phyloP scores from a whole-genome alignment of 2,888 invertebrate genomes.

The Dryobotodes eremita region DNA sequence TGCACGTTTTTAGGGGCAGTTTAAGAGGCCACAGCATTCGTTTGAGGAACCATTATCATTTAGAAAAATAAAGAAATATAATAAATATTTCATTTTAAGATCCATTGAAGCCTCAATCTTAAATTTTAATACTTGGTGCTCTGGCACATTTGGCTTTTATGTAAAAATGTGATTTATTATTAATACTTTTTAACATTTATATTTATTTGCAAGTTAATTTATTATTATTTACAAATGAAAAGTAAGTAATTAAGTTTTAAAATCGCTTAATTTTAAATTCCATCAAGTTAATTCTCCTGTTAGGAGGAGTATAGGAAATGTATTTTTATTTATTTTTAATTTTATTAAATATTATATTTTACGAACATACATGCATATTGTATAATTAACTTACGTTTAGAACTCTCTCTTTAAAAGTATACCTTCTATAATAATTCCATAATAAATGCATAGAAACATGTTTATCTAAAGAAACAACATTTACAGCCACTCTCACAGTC shows the following conservation, averaged over 20 bases:
- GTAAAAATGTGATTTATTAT: conserved; percentile 20
- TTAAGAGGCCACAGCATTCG: not conserved
- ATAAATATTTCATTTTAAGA: not conserved
- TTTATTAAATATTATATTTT: not conserved
- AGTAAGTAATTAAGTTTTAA: not conserved
- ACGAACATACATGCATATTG: conserved; percentile 30
- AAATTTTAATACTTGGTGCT: conserved; percentile 31
- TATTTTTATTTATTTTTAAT: not conserved
- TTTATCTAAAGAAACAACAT: conserved; percentile 26
- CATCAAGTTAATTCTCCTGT: conserved; percentile 7
- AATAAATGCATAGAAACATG: conserved; percentile 44
- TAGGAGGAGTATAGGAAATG: conserved; percentile 12
- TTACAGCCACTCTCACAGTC: conserved; percentile 15
- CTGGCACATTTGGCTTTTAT: conserved; percentile 12
- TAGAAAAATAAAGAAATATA: not conserved
- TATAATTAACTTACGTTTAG: conserved; percentile 32
- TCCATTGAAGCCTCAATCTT: not conserved
- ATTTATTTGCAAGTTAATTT: not conserved
- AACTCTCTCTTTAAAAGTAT: conserved; percentile 55
- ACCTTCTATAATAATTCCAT: conserved; percentile 24
- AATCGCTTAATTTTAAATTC: conserved; percentile 5
- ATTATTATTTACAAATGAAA: conserved; percentile 21
- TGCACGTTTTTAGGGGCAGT: conserved; percentile 3
- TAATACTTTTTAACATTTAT: conserved; percentile 19
- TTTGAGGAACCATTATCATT: conserved; percentile 7